phyloP scores from a whole-genome alignment of 2,888 invertebrate genomes.

The Caenorhabditis japonica region DNA sequence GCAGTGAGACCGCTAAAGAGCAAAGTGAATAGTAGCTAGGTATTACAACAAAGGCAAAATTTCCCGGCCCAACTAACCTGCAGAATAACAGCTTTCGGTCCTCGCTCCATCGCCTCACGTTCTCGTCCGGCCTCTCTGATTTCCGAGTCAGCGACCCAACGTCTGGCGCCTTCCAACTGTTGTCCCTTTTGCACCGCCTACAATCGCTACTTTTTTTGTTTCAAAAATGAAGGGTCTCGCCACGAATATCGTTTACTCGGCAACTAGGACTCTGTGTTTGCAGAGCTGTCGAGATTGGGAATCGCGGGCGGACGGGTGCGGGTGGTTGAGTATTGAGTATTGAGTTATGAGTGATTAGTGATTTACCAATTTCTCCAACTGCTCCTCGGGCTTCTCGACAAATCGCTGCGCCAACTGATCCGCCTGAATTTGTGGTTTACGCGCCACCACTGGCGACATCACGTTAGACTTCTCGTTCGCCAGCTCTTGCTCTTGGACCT shows the following conservation, averaged over 20 bases:
- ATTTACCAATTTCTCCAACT: constrained; percentile 41
- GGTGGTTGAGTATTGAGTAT: not conserved
- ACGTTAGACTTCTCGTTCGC: constrained; percentile 19
- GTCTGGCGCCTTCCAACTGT: constrained; percentile 63
- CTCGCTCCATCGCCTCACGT: constrained; percentile 43
- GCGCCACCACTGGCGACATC: constrained; percentile 23
- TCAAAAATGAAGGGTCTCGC: not conserved
- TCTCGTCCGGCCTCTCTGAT: constrained; percentile 28
- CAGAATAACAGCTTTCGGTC: constrained; percentile 56
- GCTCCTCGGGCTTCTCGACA: constrained; percentile 54
- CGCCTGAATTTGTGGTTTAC: constrained; percentile 57
- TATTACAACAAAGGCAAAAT: not conserved
- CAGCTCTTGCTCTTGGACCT: constrained; percentile 58
- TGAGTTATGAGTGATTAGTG: too few species aligned
- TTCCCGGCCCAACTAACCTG: too few species aligned
- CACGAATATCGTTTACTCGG: not conserved
- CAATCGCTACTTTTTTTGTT: constrained; percentile 9
- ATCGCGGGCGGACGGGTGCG: not conserved
- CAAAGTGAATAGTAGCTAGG: too few species aligned
- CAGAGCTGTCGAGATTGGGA: constrained; percentile 23
- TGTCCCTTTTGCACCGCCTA: constrained; percentile 55
- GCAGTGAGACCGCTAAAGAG: too few species aligned
- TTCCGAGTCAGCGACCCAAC: constrained; percentile 58
- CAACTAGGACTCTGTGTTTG: too few species aligned
- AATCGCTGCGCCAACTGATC: constrained; percentile 54